Base-by-base conservation (phyloP, 2,113 vertebrate species). In the Lagopus leucura region DNA sequence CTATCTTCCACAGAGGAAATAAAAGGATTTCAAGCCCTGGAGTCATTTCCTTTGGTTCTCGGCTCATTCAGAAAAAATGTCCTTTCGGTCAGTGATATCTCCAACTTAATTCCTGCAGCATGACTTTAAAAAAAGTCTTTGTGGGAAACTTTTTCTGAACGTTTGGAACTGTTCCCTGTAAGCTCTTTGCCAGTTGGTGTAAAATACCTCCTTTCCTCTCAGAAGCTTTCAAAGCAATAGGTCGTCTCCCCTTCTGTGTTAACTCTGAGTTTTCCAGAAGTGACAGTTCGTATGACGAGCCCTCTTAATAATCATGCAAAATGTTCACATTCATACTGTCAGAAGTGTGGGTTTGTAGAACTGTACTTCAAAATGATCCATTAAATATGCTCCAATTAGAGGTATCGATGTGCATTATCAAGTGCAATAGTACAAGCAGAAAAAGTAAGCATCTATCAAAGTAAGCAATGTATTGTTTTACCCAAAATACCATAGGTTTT, bases 41-140 rank as follows among this genome's bases (percentile, higher is more conserved):
- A 99, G 98, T 98, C 98, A 99, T 98, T 99, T 99, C 98, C 98
- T 98, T 96, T 98, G 95, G 97, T 98, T 98, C 96, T 89, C 93
- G 45, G 97, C 96, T 98, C 94, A 97, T 97, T 97, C 94, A 98
- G 96, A 93, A 97, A 98, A 98, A 98, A 97, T 97, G 93, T 98
- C 97, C 97, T 97, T 98, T 98, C 40, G 96, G 98, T 98, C 97
- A 97, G 96, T 94, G 97, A 97, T 98, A 98, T 97, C 97, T 98
- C 96, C 96, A 92, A 97, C 97, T 98, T 98, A 97, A 98, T 97
- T 97, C 97, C 95, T 97, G 86, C 66, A 95, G 97, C 95, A 96
- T 93, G 72, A 87, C 93, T 97, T 98, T 96, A 88, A 96, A 97
- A 98, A 86, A 82, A 82, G 70, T 52, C 92, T 97, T 96, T 96